Evolutionary conservation across 1,140 invertebrate genomes (phyloP).

Genomic region (Heliconius melpomene): DNA sequence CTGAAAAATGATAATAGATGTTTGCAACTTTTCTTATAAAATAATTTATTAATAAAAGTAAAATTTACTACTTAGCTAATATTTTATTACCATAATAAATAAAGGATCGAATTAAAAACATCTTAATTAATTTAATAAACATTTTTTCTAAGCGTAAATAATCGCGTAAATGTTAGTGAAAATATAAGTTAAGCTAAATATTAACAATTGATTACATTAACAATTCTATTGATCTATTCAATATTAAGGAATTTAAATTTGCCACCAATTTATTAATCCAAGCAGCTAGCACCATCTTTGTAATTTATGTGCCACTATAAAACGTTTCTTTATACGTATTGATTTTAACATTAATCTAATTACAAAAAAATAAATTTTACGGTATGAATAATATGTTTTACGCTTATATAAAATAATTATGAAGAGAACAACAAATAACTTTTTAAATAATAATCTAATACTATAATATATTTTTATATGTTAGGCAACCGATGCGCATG

Average conservation of each 20-base stretch:
- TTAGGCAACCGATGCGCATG: slow-evolving; percentile 47
- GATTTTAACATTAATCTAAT: background rate
- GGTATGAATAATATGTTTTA: background rate
- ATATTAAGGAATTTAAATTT: background rate
- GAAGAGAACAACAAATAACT: background rate
- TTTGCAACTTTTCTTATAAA: no score
- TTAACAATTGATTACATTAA: background rate
- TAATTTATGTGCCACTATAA: background rate
- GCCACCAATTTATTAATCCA: background rate
- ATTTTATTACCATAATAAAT: no score
- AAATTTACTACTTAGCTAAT: no score
- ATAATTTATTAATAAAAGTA: no score
- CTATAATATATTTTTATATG: background rate
- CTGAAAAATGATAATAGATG: no score
- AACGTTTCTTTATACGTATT: slow-evolving; percentile 4
- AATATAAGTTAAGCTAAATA: no score
- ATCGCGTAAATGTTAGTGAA: no score
- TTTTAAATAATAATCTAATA: background rate
- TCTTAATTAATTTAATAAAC: no score
- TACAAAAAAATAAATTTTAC: background rate
- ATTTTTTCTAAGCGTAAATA: no score
- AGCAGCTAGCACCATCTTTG: slow-evolving; percentile 12
- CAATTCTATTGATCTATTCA: background rate
- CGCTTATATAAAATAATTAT: background rate
- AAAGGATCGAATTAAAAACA: no score